Percentiles rank a stretch among this genome's conserved stretches.
phyloP scores from a whole-genome alignment of 1,140 invertebrate species.

The Sogatella furcifera region DNA sequence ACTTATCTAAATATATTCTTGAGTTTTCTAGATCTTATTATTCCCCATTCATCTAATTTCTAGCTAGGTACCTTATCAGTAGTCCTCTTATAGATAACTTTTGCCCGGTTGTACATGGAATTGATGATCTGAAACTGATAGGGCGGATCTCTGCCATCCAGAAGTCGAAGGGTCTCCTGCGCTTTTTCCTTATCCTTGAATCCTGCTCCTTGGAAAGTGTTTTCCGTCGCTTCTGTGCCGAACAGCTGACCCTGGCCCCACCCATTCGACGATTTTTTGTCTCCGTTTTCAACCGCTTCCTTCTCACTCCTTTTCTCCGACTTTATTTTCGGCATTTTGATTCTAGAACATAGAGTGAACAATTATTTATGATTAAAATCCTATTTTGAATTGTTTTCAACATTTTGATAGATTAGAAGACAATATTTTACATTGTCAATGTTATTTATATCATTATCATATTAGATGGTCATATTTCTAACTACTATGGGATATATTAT shows the following conservation, averaged over 20 bases:
- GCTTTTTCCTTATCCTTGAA: constrained; percentile 36
- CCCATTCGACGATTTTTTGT: constrained; percentile 13
- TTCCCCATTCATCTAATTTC: too few relatives aligned
- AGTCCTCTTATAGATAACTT: constrained; percentile 33
- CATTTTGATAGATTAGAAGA: too few relatives aligned
- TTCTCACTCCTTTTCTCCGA: constrained; percentile 24
- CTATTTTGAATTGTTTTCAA: too few relatives aligned
- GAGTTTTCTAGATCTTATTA: too few relatives aligned
- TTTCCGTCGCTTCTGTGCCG: constrained; percentile 23
- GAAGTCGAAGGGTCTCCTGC: constrained; percentile 27
- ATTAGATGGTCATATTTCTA: too few relatives aligned
- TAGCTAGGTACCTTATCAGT: constrained; percentile 29
- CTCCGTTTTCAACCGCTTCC: constrained; percentile 13
- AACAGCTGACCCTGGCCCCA: constrained; percentile 24
- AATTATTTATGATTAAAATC: background rate
- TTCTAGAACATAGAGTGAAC: background rate
- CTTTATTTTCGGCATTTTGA: constrained; percentile 27
- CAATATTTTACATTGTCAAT: too few relatives aligned
- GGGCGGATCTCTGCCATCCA: constrained; percentile 31
- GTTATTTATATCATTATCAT: too few relatives aligned
- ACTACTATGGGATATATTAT: too few relatives aligned
- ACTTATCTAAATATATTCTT: too few relatives aligned
- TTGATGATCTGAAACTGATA: constrained; percentile 34
- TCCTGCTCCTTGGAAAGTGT: constrained; percentile 28
- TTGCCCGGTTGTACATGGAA: constrained; percentile 30